These are phyloP conservation scores for Nomada ferruginata DNA, from an alignment of 2,888 invertebrate species.

Conservation along the genomic window DNA sequence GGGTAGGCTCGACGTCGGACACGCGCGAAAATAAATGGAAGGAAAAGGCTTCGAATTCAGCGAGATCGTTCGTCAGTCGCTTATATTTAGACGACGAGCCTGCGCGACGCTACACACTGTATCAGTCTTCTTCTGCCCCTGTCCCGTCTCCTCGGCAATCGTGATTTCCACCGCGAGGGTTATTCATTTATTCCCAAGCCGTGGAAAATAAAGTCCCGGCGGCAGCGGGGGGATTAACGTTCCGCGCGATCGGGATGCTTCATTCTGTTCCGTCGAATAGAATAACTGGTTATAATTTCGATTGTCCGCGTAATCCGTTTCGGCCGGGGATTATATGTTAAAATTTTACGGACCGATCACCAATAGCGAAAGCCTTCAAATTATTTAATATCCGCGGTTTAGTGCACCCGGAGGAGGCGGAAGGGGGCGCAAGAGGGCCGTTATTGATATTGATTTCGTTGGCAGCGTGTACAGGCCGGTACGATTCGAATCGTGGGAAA, in stretches of 20 bases:
- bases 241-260: constrained; percentile 6
- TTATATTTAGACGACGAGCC: constrained; percentile 66
- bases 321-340: constrained; percentile 48
- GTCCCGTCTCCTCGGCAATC: not conserved
- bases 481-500: constrained; percentile 65
- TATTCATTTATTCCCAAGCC: constrained; percentile 6
- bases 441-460: constrained; percentile 66
- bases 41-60: constrained; percentile 64
- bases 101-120: not conserved
- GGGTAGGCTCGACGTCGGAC: constrained; percentile 38
- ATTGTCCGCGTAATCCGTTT: constrained; percentile 32
- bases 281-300: constrained; percentile 32
- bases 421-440: not conserved
- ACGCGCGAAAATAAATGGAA: constrained; percentile 61
- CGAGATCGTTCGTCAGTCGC: constrained; percentile 65
- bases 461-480: constrained; percentile 34
- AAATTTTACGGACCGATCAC: constrained; percentile 60
- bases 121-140: not conserved
- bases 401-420: not conserved
- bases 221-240: constrained; percentile 23
- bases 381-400: constrained; percentile 52
- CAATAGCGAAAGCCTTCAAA: constrained; percentile 31
- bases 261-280: constrained; percentile 5
- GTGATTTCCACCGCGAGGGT: constrained; percentile 3
- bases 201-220: constrained; percentile 1